A percentile compares a stretch with the other conserved stretches of the same genome.
Conservation (phyloP, 2,888 invertebrate genomes). For the Smittia aterrima region DNA sequence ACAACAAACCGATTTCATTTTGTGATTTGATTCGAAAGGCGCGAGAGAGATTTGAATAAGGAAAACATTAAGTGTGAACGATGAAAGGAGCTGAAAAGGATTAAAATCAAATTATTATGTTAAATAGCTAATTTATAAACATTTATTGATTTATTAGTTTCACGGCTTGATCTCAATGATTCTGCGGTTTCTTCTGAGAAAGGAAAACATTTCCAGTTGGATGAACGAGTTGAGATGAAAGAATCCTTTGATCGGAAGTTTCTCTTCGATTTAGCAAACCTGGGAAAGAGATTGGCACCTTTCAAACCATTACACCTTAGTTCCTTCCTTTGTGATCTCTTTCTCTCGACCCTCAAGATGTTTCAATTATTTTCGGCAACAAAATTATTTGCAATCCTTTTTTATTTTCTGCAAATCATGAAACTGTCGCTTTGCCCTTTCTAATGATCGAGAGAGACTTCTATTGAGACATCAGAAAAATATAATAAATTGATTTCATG, state of each 20-base stretch:
- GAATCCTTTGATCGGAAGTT: slow-evolving; percentile 28
- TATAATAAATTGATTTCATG: slow-evolving; percentile 39
- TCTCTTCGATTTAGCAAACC: not conserved
- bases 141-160: slow-evolving; percentile 16
- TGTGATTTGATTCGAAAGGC: not conserved
- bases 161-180: not conserved
- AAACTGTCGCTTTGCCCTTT: not conserved
- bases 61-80: not conserved
- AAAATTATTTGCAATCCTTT: slow-evolving; percentile 41
- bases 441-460: slow-evolving; percentile 33
- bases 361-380: slow-evolving; percentile 13
- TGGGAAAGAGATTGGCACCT: slow-evolving; percentile 25
- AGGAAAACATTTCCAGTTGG: not conserved
- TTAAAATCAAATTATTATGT: slow-evolving; percentile 13
- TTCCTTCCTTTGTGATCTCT: slow-evolving; percentile 32
- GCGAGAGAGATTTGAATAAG: slow-evolving; percentile 16
- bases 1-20: not conserved
- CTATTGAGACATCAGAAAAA: slow-evolving; percentile 36
- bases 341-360: slow-evolving; percentile 28
- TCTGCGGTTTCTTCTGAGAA: not conserved
- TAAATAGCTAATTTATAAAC: not conserved
- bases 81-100: slow-evolving; percentile 10
- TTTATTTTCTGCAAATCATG: slow-evolving; percentile 8
- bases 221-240: not conserved
- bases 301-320: slow-evolving; percentile 26